Conservation (phyloP, 2,888 invertebrate species). For the Xylophagus ater region DNA sequence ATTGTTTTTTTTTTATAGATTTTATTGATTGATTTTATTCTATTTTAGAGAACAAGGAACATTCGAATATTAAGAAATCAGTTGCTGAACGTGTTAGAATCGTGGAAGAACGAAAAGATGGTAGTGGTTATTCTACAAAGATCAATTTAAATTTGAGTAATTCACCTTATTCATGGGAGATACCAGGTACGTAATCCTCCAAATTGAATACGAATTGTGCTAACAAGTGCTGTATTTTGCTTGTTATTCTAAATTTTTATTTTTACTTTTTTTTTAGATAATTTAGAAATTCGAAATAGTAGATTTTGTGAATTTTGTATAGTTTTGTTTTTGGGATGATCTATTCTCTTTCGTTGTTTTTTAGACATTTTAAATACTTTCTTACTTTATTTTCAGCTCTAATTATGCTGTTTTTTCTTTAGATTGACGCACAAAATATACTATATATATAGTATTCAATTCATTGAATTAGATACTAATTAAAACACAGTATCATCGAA, state of each 20-base stretch:
- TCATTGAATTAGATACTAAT: no score
- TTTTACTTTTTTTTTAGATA: background rate
- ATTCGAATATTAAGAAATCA: slow-evolving; percentile 23
- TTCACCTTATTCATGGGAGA: slow-evolving; percentile 25
- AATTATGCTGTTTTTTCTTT: no score
- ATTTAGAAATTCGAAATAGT: background rate
- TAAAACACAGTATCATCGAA: no score
- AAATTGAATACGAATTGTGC: no score
- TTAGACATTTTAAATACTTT: background rate
- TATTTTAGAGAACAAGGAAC: slow-evolving; percentile 17
- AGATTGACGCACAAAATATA: no score
- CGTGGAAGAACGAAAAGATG: slow-evolving; percentile 36
- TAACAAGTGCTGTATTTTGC: background rate
- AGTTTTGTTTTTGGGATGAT: slow-evolving; percentile 7
- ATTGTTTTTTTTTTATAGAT: background rate
- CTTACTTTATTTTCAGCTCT: no score
- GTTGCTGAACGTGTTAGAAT: slow-evolving; percentile 44
- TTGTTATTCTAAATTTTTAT: slow-evolving; percentile 10
- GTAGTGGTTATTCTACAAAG: slow-evolving; percentile 46
- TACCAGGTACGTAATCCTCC: slow-evolving; percentile 30
- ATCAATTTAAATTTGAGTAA: slow-evolving; percentile 42
- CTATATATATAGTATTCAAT: no score
- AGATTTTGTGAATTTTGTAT: background rate
- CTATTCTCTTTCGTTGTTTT: background rate
- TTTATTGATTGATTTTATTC: background rate